These are phyloP conservation scores for Pollimyrus isidori DNA, from an alignment of 2,113 vertebrate species.

Conservation along the genomic window DNA sequence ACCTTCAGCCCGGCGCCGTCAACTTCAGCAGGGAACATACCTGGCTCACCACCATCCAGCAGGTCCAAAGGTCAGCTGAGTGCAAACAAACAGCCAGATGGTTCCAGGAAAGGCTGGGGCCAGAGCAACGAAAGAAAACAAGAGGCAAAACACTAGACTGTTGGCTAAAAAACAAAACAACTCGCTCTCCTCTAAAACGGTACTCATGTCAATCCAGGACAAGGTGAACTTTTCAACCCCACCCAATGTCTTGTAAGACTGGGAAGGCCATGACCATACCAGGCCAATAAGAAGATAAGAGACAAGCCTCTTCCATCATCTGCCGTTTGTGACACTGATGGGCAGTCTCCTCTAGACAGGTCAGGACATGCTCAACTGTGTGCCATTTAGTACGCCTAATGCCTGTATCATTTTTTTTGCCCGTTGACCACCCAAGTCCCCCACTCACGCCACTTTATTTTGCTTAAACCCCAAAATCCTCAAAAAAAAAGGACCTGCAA, in stretches of 20 bases:
- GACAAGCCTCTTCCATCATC: background rate
- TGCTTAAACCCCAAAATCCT: background rate
- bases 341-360: background rate
- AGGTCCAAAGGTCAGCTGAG: constrained; percentile 14
- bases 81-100: background rate
- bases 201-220: background rate
- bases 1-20: background rate
- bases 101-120: background rate
- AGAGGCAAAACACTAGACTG: background rate
- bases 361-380: background rate
- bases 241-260: background rate
- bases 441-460: background rate
- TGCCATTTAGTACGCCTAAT: background rate
- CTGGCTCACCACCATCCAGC: background rate
- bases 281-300: background rate
- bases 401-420: background rate
- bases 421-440: background rate
- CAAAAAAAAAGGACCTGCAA: background rate
- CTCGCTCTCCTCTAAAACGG: background rate
- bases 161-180: background rate
- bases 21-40: background rate
- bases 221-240: background rate
- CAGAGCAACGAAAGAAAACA: constrained; percentile 1
- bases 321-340: background rate
- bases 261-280: background rate